These are phyloP conservation scores for Allacma fusca DNA, from an alignment of 2,888 invertebrate species.

Conservation along the genomic window DNA sequence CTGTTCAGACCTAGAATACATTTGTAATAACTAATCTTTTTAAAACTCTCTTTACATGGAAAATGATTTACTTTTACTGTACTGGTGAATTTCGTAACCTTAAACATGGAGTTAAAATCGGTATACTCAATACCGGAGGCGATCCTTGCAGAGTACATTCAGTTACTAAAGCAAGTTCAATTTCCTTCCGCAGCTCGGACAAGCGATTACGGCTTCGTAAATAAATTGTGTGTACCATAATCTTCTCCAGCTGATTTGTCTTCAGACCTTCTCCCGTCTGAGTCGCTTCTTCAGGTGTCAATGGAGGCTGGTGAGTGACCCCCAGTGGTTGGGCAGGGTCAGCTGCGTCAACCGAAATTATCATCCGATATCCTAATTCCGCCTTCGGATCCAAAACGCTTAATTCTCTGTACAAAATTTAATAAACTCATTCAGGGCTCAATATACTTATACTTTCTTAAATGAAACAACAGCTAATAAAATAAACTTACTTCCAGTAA, in stretches of 20 bases:
- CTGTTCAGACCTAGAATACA: constrained; percentile 83
- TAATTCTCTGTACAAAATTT: constrained; percentile 67
- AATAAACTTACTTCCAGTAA: constrained; percentile 89
- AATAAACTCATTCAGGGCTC: too few relatives aligned
- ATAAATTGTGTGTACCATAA: constrained; percentile 94
- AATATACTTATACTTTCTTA: too few relatives aligned
- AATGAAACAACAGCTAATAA: too few relatives aligned
- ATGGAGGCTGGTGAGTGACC: constrained; percentile 67
- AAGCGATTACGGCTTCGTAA: constrained; percentile 86
- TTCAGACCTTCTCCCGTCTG: constrained; percentile 65
- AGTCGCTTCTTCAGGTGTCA: constrained; percentile 64
- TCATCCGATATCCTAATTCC: constrained; percentile 86
- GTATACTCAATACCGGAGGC: constrained; percentile 90
- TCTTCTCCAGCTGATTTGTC: constrained; percentile 76
- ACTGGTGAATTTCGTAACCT: constrained; percentile 31
- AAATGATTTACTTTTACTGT: neutral
- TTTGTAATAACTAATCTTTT: too few relatives aligned
- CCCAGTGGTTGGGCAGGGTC: constrained; percentile 78
- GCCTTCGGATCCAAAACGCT: constrained; percentile 74
- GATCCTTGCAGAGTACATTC: constrained; percentile 86
- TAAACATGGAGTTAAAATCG: constrained; percentile 83
- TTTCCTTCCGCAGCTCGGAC: constrained; percentile 79
- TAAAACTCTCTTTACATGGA: too few relatives aligned
- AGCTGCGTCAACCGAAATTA: constrained; percentile 85
- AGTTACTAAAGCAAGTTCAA: constrained; percentile 66